Conservation (phyloP, 1,140 invertebrate genomes). For the Mycetomoellerius zeteki region DNA sequence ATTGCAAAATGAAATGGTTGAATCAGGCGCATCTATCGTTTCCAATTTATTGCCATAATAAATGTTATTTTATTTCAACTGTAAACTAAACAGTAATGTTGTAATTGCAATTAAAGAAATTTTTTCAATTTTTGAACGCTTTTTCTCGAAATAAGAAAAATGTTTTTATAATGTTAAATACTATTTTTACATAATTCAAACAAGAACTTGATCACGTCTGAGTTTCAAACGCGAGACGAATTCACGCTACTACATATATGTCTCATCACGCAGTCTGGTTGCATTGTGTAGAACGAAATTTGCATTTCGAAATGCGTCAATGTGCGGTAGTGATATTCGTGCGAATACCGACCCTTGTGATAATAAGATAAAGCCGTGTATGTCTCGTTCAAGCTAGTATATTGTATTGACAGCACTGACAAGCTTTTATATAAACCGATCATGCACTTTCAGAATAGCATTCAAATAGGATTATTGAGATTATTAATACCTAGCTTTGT, state of each 20-base stretch:
- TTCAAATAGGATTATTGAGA: constrained; percentile 1
- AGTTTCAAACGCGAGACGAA: not conserved
- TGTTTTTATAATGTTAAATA: too few species aligned
- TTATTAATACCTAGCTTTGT: constrained; percentile 50
- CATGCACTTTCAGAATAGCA: not conserved
- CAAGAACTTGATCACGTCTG: constrained; percentile 30
- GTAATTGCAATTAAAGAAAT: not conserved
- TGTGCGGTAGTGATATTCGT: not conserved
- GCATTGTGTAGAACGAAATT: constrained; percentile 47
- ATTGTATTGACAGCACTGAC: not conserved
- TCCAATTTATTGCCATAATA: not conserved
- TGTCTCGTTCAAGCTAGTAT: constrained; percentile 17
- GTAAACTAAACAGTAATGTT: not conserved
- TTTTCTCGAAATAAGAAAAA: not conserved
- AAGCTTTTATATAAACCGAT: constrained; percentile 60
- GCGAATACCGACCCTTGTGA: not conserved
- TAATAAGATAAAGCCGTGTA: constrained; percentile 68
- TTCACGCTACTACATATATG: not conserved
- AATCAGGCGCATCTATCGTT: not conserved
- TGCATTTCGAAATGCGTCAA: constrained; percentile 59
- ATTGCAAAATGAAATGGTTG: constrained; percentile 16
- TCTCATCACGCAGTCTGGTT: constrained; percentile 40
- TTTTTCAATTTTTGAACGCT: not conserved
- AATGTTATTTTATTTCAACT: not conserved
- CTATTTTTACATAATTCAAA: not conserved